phyloP scores from a whole-genome alignment of 2,113 vertebrate species.

The Anoura caudifer region DNA sequence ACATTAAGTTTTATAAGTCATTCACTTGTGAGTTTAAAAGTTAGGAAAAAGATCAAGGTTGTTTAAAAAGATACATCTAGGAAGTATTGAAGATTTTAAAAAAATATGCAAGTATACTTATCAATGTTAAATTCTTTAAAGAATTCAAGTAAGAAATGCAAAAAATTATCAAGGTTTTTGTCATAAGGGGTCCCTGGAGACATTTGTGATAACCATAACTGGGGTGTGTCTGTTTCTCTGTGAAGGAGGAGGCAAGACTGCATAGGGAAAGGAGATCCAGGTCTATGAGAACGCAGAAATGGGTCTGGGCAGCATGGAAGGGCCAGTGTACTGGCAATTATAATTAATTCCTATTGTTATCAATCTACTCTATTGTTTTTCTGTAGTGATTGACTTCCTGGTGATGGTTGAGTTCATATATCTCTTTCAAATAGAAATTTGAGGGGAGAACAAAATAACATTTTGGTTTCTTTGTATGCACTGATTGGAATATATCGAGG shows the following conservation, averaged over 20 bases:
- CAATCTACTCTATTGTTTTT: not conserved
- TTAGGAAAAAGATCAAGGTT: not conserved
- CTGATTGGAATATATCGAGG: not conserved
- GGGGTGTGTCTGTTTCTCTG: not conserved
- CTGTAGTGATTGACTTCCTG: not conserved
- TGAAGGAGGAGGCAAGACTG: not conserved
- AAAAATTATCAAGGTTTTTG: not conserved
- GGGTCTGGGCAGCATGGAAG: not conserved
- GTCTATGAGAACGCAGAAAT: not conserved
- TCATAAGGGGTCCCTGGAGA: not conserved
- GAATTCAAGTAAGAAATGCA: not conserved
- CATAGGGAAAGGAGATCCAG: not conserved
- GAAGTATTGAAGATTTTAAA: not conserved
- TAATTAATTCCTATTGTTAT: not conserved
- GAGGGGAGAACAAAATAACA: not conserved
- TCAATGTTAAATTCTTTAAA: not conserved
- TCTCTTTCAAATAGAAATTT: not conserved
- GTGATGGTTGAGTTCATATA: not conserved
- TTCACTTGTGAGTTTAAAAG: not conserved
- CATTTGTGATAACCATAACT: not conserved
- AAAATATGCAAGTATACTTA: not conserved
- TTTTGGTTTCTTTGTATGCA: not conserved
- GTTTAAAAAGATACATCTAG: not conserved
- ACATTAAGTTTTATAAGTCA: not conserved
- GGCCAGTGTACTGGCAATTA: not conserved